Conservation (phyloP, 2,113 vertebrate species). For the Prunella fulvescens region DNA sequence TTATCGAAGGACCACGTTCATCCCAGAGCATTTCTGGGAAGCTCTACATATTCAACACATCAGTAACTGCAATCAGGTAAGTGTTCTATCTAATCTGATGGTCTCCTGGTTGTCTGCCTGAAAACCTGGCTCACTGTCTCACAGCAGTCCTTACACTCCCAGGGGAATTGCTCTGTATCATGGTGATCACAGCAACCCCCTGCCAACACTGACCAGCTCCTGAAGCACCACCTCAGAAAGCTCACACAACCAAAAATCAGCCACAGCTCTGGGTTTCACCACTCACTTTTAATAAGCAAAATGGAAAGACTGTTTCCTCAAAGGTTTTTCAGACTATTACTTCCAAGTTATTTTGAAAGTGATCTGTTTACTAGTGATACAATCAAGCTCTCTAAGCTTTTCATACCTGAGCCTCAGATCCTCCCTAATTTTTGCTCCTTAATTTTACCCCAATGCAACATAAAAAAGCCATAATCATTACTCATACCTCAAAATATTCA, state of each 20-base stretch:
- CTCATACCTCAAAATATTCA: not conserved
- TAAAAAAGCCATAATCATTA: not conserved
- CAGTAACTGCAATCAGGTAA: not conserved
- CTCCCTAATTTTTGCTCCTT: not conserved
- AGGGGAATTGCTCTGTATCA: not conserved
- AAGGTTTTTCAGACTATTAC: not conserved
- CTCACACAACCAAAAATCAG: not conserved
- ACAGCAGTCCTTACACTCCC: not conserved
- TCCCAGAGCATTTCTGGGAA: not conserved
- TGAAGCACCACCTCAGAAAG: not conserved
- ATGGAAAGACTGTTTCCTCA: not conserved
- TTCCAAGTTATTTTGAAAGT: not conserved
- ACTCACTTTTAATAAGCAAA: not conserved
- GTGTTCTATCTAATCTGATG: not conserved
- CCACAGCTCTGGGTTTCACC: not conserved
- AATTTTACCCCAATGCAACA: not conserved
- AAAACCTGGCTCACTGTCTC: not conserved
- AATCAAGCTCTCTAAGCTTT: not conserved
- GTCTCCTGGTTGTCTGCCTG: not conserved
- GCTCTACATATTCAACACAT: not conserved
- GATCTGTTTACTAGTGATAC: not conserved
- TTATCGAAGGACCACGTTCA: not conserved
- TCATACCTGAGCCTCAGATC: not conserved
- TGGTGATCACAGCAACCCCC: not conserved
- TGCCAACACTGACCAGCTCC: not conserved